A percentile compares a stretch with the other conserved stretches of the same genome.
Evolutionary conservation across 2,888 invertebrate genomes (phyloP).

Genomic region (Toxonevra muliebris): DNA sequence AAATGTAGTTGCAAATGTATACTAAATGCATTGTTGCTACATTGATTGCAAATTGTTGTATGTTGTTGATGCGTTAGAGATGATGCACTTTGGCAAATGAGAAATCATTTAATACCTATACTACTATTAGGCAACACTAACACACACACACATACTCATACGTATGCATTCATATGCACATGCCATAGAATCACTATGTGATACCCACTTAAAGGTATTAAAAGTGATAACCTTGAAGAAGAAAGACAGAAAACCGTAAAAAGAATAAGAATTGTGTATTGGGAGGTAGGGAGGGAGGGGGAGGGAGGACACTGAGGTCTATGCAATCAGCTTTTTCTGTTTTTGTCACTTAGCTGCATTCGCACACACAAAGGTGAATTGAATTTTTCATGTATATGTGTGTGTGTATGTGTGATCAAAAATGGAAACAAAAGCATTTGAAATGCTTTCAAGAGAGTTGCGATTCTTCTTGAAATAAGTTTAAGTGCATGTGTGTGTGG

Average conservation of each 20-base stretch:
- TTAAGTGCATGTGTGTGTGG: too few relatives aligned
- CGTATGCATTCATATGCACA: background rate
- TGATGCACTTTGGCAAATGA: slow-evolving; percentile 30
- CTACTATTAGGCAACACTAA: background rate
- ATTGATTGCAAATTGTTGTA: slow-evolving; percentile 24
- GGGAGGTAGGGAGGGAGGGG: too few relatives aligned
- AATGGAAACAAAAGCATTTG: too few relatives aligned
- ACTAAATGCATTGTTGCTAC: background rate
- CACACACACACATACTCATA: background rate
- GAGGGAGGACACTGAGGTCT: background rate
- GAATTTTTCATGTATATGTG: too few relatives aligned
- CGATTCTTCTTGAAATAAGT: too few relatives aligned
- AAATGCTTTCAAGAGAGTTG: too few relatives aligned
- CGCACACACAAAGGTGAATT: too few relatives aligned
- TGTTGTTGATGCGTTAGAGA: slow-evolving; percentile 10
- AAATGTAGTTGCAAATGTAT: too few relatives aligned
- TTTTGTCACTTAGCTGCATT: too few relatives aligned
- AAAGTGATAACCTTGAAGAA: slow-evolving; percentile 34
- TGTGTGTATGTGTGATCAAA: too few relatives aligned
- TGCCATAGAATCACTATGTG: slow-evolving; percentile 1
- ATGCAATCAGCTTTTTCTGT: too few relatives aligned
- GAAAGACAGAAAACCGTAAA: background rate
- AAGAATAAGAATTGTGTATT: too few relatives aligned
- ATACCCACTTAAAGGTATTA: slow-evolving; percentile 34
- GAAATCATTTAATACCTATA: background rate